Conservation (phyloP, 1,140 invertebrate species). For the Bacillus rossius region DNA sequence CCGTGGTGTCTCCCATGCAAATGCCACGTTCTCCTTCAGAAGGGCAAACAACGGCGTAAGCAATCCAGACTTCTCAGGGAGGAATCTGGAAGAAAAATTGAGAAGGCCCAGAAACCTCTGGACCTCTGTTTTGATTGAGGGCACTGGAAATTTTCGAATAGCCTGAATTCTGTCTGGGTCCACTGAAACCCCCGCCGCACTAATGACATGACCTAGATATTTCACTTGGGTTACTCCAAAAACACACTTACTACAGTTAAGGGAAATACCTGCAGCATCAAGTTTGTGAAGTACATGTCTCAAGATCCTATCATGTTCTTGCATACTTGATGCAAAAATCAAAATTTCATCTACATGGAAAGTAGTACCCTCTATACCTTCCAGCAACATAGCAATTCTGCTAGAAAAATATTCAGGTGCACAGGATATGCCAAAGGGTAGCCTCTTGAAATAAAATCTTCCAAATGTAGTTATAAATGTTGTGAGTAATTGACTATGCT, state of each 20-base stretch:
- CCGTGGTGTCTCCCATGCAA: conserved; percentile 22
- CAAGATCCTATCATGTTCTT: conserved; percentile 30
- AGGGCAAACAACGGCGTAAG: conserved; percentile 26
- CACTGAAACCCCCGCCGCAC: conserved; percentile 33
- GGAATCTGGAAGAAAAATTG: conserved; percentile 37
- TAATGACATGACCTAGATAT: conserved; percentile 40
- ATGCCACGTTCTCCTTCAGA: conserved; percentile 24
- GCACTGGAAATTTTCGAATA: conserved; percentile 30
- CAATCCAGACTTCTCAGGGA: conserved; percentile 27
- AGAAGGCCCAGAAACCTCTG: conserved; percentile 35
- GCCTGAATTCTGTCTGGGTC: conserved; percentile 38
- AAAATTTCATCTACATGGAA: conserved; percentile 38
- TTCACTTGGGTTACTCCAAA: conserved; percentile 29
- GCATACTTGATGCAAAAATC: conserved; percentile 24
- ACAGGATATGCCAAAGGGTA: not conserved
- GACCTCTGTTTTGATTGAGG: conserved; percentile 31
- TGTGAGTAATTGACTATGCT: not conserved
- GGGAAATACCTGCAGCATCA: conserved; percentile 25
- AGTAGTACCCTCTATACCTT: conserved; percentile 29
- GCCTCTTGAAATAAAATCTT: not conserved
- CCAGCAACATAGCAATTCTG: not conserved
- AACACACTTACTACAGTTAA: conserved; percentile 37
- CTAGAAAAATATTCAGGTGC: not conserved
- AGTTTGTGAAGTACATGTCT: conserved; percentile 28
- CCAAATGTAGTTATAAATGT: not conserved